Evolutionary conservation across 2,113 vertebrate genomes (phyloP).

Genomic region (Dissostichus mawsoni): DNA sequence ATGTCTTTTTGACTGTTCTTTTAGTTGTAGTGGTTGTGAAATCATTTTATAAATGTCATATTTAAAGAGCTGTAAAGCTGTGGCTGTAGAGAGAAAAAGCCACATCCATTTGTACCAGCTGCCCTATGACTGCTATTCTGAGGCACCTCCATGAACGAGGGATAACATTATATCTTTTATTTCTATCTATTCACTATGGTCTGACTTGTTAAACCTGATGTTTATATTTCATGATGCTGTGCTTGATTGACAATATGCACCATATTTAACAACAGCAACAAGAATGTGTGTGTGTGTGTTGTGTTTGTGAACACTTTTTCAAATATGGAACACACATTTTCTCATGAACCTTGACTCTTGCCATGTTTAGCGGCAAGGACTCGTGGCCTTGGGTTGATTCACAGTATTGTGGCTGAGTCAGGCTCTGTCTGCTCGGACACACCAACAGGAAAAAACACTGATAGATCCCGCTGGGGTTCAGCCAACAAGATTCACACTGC

Average conservation of each 20-base stretch:
- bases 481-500: constrained; percentile 18
- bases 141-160: neutral
- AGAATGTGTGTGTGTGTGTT: no score
- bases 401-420: constrained; percentile 50
- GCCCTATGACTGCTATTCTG: neutral
- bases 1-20: no score
- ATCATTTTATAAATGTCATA: no score
- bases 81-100: no score
- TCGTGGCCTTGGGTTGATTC: constrained; percentile 56
- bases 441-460: constrained; percentile 67
- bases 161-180: neutral
- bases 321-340: constrained; percentile 54
- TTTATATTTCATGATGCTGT: neutral
- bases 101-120: no score
- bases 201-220: neutral
- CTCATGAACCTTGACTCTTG: constrained; percentile 72
- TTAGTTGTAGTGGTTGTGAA: no score
- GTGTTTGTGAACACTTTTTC: constrained; percentile 4
- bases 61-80: no score
- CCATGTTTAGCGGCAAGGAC: constrained; percentile 54
- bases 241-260: neutral
- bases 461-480: constrained; percentile 46
- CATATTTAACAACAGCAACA: neutral
- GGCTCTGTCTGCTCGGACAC: constrained; percentile 32
- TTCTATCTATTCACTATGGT: neutral